phyloP scores from a whole-genome alignment of 2,797 vertebrate genomes.

The Hydrolagus colliei region DNA sequence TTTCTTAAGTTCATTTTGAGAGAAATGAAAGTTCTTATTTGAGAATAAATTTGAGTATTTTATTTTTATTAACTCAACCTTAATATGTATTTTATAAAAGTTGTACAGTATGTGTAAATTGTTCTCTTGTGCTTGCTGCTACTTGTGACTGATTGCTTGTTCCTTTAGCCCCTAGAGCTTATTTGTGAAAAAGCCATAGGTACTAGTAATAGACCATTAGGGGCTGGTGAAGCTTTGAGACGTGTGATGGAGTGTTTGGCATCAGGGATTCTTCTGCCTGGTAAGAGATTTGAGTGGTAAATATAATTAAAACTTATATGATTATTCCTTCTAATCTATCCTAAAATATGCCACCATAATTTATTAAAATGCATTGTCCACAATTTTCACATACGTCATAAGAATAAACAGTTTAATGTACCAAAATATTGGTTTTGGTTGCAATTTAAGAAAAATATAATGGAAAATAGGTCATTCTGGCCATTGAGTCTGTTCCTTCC shows the following conservation, averaged over 20 bases:
- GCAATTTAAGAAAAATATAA: neutral
- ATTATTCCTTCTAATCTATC: neutral
- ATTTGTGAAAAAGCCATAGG: slow-evolving; percentile 98
- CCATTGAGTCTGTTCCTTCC: too few relatives aligned
- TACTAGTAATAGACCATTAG: slow-evolving; percentile 93
- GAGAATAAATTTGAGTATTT: neutral
- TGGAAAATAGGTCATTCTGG: too few relatives aligned
- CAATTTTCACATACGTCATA: neutral
- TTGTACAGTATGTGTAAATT: neutral
- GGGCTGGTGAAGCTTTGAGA: slow-evolving; percentile 89
- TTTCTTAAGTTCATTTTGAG: neutral
- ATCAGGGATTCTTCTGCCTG: slow-evolving; percentile 91
- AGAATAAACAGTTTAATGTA: neutral
- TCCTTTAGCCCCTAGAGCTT: slow-evolving; percentile 86
- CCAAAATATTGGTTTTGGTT: neutral
- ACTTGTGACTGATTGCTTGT: slow-evolving; percentile 42
- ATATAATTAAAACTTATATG: neutral
- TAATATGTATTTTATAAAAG: neutral
- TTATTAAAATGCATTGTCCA: neutral
- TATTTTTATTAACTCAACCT: neutral
- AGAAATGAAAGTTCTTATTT: neutral
- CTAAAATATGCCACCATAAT: neutral
- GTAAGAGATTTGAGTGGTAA: slow-evolving; percentile 52
- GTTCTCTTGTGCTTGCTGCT: neutral
- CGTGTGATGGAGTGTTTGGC: slow-evolving; percentile 97